Evolutionary conservation across 2,113 vertebrate species (phyloP).

Genomic region (Malurus alboscapulatus): DNA sequence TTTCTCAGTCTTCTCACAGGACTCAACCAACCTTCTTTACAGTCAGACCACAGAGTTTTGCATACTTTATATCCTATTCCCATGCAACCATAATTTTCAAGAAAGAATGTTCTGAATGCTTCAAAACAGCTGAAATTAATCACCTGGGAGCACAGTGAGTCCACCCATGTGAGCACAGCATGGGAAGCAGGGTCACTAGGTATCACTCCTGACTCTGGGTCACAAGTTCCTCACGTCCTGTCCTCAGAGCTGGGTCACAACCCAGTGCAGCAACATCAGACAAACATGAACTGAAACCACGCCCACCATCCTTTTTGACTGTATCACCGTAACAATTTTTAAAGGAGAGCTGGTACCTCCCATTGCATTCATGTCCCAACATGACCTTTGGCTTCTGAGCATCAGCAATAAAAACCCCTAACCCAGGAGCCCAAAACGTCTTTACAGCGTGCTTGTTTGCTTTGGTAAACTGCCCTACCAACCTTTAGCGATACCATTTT

Average conservation of each 20-base stretch:
- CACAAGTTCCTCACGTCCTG: background rate
- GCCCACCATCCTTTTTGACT: background rate
- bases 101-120: background rate
- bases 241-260: background rate
- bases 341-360: background rate
- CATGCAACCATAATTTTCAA: background rate
- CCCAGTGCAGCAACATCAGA: background rate
- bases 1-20: background rate
- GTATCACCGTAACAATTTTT: background rate
- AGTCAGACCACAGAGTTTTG: background rate
- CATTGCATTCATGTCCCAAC: background rate
- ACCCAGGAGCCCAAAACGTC: background rate
- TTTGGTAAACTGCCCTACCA: background rate
- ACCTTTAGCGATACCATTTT: background rate
- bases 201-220: background rate
- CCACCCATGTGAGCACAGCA: background rate
- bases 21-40: background rate
- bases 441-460: background rate
- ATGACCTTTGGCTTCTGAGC: background rate
- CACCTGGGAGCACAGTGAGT: background rate
- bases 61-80: background rate
- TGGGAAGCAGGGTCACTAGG: background rate
- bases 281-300: background rate
- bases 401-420: background rate
- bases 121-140: conserved; percentile 7